These are phyloP conservation scores for Yponomeuta cagnagella DNA, from an alignment of 2,888 invertebrate genomes.

Conservation along the genomic window DNA sequence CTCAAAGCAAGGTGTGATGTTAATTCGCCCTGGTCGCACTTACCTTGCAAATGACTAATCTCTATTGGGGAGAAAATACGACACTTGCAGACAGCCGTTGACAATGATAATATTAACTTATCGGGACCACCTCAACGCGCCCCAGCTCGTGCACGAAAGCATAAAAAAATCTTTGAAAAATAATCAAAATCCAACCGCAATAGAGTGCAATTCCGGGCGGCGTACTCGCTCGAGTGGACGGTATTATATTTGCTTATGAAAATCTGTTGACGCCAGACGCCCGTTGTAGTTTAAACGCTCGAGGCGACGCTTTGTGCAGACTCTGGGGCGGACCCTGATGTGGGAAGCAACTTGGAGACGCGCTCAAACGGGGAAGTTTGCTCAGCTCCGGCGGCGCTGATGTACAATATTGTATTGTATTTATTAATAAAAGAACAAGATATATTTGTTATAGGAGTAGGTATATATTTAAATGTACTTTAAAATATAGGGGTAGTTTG, in stretches of 20 bases:
- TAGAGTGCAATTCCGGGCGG: background rate
- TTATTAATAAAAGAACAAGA: no score
- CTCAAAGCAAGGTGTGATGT: no score
- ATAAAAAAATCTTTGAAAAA: background rate
- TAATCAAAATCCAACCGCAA: background rate
- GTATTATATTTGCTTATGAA: conserved; percentile 2
- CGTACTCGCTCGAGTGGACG: background rate
- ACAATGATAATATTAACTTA: no score
- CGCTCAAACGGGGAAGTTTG: background rate
- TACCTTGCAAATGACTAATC: no score
- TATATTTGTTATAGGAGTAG: no score
- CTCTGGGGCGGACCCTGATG: background rate
- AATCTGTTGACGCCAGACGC: conserved; percentile 7
- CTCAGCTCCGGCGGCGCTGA: background rate
- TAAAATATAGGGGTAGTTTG: no score
- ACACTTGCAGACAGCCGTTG: no score
- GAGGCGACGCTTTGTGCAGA: conserved; percentile 7
- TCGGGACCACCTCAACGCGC: background rate
- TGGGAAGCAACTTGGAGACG: background rate
- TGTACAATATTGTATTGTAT: background rate
- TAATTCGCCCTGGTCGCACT: no score
- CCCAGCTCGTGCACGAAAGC: background rate
- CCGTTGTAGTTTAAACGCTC: conserved; percentile 2
- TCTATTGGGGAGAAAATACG: no score
- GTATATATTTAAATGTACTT: no score